Base-by-base conservation (phyloP, 2,888 invertebrate species). In the Aphidoletes aphidimyza region DNA sequence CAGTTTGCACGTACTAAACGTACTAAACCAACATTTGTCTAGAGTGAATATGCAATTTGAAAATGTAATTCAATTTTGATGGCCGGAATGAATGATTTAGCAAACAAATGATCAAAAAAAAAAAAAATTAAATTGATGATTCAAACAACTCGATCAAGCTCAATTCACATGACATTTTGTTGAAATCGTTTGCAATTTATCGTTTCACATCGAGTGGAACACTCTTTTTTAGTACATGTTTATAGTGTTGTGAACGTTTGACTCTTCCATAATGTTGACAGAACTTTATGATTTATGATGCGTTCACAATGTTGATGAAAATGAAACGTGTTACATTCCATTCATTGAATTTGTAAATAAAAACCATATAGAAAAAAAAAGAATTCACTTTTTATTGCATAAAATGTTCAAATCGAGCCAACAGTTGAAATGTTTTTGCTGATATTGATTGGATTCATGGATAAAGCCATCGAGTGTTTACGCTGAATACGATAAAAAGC, bases 271-370 rank as follows among this genome's bases (percentile, higher is more conserved):
- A 81, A 81, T 81, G 81, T 81, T 37, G 11, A 81, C 37, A n/a
- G 30, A 1, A 0, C 81, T 37, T 81, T 81, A 81, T n/a, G 17
- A 81, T n/a, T 37, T 37, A 81, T 22, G 37, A 36, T 37, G 36
- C 81, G 81, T 81, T 81, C 81, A 81, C 81, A 81, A 5, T n/a
- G n/a, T 11, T n/a, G 37, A 81, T 22, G 0, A 37, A 81, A 37
- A 81, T 81, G 81, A 37, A 81, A 81, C 81, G n/a, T 37, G 37
- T 81, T 81, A 37, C 37, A 81, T 37, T 37, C 37, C n/a, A 37
- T n/a, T 19, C 37, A 1, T n/a, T 11, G 37, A 37, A n/a, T 22
- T 22, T 6, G 22, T 54, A 6, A 6, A 54, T 54, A 54, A 54
- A 39, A 8, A 8, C 11, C 6, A 11, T 8, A 54, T 22, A 22